Conservation (phyloP, 2,113 vertebrate species). For the Platichthys stellatus region DNA sequence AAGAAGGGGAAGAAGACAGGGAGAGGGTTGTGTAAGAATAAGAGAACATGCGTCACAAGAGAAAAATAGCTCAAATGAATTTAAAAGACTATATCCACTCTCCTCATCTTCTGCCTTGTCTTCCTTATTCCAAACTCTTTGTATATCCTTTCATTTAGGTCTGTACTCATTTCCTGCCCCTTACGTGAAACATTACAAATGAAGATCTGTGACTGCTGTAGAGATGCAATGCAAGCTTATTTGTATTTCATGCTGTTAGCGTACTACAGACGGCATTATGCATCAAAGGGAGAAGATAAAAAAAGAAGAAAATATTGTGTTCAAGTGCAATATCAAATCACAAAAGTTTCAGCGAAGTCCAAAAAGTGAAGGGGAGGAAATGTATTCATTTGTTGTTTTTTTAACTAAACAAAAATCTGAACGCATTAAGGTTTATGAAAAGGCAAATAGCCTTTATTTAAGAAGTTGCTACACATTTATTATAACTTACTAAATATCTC, state of each 20-base stretch:
- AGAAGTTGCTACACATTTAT: no score
- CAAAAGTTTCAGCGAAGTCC: no score
- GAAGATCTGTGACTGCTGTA: not conserved
- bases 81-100: conserved; percentile 5
- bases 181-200: not conserved
- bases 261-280: not conserved
- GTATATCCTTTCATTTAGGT: no score
- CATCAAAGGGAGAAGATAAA: not conserved
- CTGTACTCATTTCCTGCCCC: no score
- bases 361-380: no score
- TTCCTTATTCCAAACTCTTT: not conserved
- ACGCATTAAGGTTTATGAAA: no score
- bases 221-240: not conserved
- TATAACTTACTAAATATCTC: no score
- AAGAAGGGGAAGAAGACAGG: not conserved
- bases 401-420: no score
- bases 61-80: conserved; percentile 1
- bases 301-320: not conserved
- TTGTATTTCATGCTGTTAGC: no score
- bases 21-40: not conserved
- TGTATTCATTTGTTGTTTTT: no score
- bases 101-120: not conserved
- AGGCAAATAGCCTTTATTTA: no score
- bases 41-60: not conserved
- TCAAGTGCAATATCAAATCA: not conserved